These are phyloP conservation scores for Scopus umbretta DNA, from an alignment of 2,113 vertebrate species.

Conservation along the genomic window DNA sequence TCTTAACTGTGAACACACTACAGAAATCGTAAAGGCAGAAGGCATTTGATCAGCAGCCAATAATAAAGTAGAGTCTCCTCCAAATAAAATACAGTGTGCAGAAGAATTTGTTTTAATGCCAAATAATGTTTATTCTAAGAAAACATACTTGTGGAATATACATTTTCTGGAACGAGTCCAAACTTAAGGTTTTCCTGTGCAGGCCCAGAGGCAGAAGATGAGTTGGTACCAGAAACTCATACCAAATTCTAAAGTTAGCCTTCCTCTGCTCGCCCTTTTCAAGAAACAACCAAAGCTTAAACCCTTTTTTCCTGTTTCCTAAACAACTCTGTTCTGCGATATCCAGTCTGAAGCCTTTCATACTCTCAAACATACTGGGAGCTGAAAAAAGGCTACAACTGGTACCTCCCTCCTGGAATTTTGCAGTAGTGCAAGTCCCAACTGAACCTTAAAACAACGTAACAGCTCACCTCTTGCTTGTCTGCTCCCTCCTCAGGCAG, in stretches of 20 bases:
- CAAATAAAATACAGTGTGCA: neutral
- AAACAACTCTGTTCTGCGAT: rapidly evolving
- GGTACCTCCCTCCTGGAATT: neutral
- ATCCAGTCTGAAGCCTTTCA: neutral
- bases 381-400: neutral
- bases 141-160: neutral
- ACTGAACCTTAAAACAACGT: neutral
- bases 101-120: neutral
- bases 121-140: neutral
- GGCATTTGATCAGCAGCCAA: neutral
- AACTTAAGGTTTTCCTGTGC: neutral
- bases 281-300: neutral
- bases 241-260: rapidly evolving
- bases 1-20: neutral
- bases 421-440: rapidly evolving
- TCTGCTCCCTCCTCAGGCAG: neutral
- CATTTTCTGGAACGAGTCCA: neutral
- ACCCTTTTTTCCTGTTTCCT: neutral
- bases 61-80: neutral
- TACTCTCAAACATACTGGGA: neutral
- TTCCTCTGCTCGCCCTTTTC: neutral
- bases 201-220: neutral
- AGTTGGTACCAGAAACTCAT: neutral
- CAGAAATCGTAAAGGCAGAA: neutral
- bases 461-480: neutral